Conservation (phyloP, 2,113 vertebrate species). For the Coptodon rendalli region DNA sequence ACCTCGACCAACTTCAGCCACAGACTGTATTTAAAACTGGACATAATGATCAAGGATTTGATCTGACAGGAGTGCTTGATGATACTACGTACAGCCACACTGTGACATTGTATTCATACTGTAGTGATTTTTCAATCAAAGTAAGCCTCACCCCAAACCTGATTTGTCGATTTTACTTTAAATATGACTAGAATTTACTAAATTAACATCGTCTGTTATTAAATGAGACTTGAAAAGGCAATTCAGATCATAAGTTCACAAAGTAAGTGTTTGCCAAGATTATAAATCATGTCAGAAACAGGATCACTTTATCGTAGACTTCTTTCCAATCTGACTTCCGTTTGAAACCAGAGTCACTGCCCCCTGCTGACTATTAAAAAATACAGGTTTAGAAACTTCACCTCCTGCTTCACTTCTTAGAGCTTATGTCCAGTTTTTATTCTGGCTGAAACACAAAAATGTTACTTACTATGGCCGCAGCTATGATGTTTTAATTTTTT, state of each 20-base stretch:
- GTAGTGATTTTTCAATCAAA: background rate
- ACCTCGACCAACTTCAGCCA: background rate
- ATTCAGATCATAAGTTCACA: background rate
- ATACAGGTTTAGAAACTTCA: background rate
- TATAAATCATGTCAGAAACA: background rate
- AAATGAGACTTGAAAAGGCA: background rate
- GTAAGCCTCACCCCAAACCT: background rate
- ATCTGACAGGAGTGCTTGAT: background rate
- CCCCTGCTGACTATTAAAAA: background rate
- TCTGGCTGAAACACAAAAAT: background rate
- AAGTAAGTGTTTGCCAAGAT: background rate
- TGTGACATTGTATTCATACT: background rate
- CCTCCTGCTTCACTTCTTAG: background rate
- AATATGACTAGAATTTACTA: background rate
- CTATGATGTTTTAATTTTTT: background rate
- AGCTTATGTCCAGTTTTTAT: background rate
- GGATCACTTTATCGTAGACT: background rate
- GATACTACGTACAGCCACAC: background rate
- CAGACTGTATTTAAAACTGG: background rate
- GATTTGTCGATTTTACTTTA: background rate
- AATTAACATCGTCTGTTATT: background rate
- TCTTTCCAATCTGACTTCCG: background rate
- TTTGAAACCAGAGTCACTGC: background rate
- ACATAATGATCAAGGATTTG: background rate
- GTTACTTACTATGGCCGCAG: background rate